A percentile compares a stretch with the other conserved stretches of the same genome.
Evolutionary conservation across 2,797 vertebrate species (phyloP).

Genomic region (Pipistrellus kuhlii): DNA sequence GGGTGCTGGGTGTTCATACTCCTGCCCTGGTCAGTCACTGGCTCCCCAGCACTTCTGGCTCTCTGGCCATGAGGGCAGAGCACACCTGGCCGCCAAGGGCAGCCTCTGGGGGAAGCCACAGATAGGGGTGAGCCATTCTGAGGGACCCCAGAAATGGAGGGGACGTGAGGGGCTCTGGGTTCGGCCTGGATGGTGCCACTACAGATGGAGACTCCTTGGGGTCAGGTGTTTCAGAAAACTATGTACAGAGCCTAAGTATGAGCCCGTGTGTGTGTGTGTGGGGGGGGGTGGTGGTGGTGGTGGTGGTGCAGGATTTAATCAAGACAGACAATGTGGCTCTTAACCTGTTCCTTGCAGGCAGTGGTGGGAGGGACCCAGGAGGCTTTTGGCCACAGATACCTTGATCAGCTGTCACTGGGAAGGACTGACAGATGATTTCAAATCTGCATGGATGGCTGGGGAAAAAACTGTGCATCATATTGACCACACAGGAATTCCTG

Average conservation of each 20-base stretch:
- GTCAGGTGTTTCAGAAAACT: not conserved
- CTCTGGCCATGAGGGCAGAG: not conserved
- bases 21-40: not conserved
- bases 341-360: not conserved
- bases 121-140: not conserved
- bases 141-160: not conserved
- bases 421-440: not conserved
- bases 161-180: too few relatives aligned
- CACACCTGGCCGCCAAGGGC: not conserved
- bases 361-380: not conserved
- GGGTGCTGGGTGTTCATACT: not conserved
- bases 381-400: not conserved
- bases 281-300: too few relatives aligned
- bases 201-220: not conserved
- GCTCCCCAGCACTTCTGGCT: not conserved
- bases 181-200: fast-evolving
- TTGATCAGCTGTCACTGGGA: not conserved
- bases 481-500: not conserved
- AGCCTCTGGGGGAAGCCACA: not conserved
- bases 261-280: not conserved
- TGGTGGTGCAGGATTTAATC: not conserved
- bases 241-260: not conserved
- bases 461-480: not conserved
- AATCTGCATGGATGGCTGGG: not conserved
- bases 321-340: not conserved